Base-by-base conservation (phyloP, 2,797 vertebrate species). In the Megalops cyprinoides region DNA sequence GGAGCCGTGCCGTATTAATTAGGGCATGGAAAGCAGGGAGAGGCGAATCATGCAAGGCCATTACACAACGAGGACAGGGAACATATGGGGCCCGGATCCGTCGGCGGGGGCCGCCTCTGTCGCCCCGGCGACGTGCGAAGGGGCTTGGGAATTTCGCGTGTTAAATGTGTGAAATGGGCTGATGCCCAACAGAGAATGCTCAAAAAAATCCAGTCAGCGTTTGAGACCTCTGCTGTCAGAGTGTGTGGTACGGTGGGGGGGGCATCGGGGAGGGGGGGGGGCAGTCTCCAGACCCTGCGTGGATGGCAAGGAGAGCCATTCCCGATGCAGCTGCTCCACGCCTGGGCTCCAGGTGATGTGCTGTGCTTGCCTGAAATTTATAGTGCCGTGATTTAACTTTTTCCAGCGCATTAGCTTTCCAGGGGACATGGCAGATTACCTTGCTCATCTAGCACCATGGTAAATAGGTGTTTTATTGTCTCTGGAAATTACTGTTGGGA, bases 151-250 rank as follows among this genome's bases (percentile, higher is more conserved):
- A 81, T 75, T 60, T 77, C 49, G 48, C 85, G 81, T 76, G 84
- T 83, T 89, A 88, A 90, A 87, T 87, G 85, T 89, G 87, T 87
- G 87, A 90, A 92, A 90, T 90, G 89, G 89, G 81, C 86, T 83
- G 75, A 85, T 76, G 79, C 37, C 78, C 78, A 79, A 79, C 37
- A 48, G 58, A 28, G 82, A 71, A 62, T n/a, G 51, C 51, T 23
- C 15, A n/a, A n/a, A n/a, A n/a, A n/a, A 80, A 80, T 83, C 46
- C 46, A 20, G 51, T 46, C 74, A 56, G 28, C 83, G 79, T 83
- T 81, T 53, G 82, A 81, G 82, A 83, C 53, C 10, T 51, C 48
- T 53, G 46, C 67, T 42, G 37, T 42, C 46, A 39, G 46, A 51
- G 79, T 58, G 58, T 37, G 55, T 42, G 23, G 15, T 10, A n/a